Base-by-base conservation (phyloP, 2,888 invertebrate species). In the Plebejus anna region DNA sequence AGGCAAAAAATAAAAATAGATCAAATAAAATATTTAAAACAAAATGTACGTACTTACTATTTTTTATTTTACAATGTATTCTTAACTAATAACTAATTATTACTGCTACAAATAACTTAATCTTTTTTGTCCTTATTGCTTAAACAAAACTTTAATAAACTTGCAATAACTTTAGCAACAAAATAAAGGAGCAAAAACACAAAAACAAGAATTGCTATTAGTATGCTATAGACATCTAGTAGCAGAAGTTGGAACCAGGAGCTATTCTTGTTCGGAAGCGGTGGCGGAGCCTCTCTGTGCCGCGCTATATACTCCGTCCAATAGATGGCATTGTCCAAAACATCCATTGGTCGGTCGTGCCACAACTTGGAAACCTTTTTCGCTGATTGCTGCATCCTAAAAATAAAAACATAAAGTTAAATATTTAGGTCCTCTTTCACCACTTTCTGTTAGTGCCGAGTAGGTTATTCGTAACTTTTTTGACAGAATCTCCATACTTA, bases 241-340 rank as follows among this genome's bases (percentile, higher is more conserved):
- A 86, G 85, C 28, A 82, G 57, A 5, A 79, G 81, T 75, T 88
- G 83, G 80, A 87, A 89, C 87, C 87, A 88, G 70, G 86, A 80
- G 75, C 77, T 83, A 16, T 82, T 80, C 78, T 85, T 84, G 0
- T 85, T 80, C 0, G 89, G 88, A 36, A 88, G 77, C 3, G 87
- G 80, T 0, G 86, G 87, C 1, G 90, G 89, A 59, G 87, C 84
- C 0, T 80, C 77, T 47, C 91, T 89, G 80, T 95, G 91, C 70
- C 94, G 90, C 4, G 94, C 94, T 75, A 95, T 95, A 82, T 95
- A 95, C 86, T 96, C 96, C 0, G 95, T 94, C 96, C 95, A 96
- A 83, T 94, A 96, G 83, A 95, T 91, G 82, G 96, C 95, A 81
- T 94, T 95, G 59, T 95, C 95, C 85, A 95, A 85, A 1, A 95